Percentiles rank a stretch among this genome's conserved stretches.
phyloP scores from a whole-genome alignment of 1,140 invertebrate species.

The Pseudoatta argentina region DNA sequence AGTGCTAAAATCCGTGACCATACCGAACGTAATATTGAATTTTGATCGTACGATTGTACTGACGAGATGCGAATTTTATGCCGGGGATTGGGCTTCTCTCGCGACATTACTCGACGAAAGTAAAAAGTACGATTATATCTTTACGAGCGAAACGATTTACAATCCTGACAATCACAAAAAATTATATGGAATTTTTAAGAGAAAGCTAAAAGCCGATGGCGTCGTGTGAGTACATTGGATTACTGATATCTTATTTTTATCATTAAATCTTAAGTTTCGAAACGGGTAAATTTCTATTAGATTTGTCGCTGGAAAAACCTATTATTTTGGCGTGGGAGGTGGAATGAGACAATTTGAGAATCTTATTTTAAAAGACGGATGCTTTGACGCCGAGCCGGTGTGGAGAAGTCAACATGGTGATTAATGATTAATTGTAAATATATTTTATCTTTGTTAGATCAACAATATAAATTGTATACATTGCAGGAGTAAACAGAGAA shows the following conservation, averaged over 20 bases:
- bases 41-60: conserved; percentile 83
- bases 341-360: conserved; percentile 91
- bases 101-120: conserved; percentile 82
- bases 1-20: conserved; percentile 91
- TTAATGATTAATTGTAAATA: conserved; percentile 47
- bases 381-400: conserved; percentile 87
- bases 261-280: conserved; percentile 19
- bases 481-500: conserved; percentile 86
- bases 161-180: conserved; percentile 93
- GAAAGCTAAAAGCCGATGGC: conserved; percentile 89
- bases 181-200: conserved; percentile 90
- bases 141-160: conserved; percentile 97
- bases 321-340: conserved; percentile 97
- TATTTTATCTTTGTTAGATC: conserved; percentile 27
- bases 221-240: conserved; percentile 82
- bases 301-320: conserved; percentile 93
- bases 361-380: conserved; percentile 86
- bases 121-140: conserved; percentile 92
- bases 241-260: conserved; percentile 34
- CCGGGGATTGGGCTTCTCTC: conserved; percentile 93
- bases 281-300: conserved; percentile 75
- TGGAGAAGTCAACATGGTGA: conserved; percentile 88
- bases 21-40: conserved; percentile 93
- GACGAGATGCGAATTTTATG: conserved; percentile 89
- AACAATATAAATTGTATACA: conserved; percentile 30